A percentile compares a stretch with the other conserved stretches of the same genome.
phyloP scores from a whole-genome alignment of 2,113 vertebrate genomes.

The Drymodes brunneopygia region DNA sequence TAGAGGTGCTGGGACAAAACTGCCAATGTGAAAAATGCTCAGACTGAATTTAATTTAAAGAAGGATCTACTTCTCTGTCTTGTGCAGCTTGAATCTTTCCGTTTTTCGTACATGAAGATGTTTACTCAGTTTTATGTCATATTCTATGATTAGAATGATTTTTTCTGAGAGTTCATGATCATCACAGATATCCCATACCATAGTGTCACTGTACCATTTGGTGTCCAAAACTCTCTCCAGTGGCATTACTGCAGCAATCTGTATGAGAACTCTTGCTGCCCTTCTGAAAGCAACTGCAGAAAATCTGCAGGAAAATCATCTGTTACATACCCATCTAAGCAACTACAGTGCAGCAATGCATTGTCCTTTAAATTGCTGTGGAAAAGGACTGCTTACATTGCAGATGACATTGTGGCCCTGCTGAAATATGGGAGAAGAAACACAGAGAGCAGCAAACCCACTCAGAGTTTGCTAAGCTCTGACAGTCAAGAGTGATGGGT shows the following conservation, averaged over 20 bases:
- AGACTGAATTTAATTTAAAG: neutral
- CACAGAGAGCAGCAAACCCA: neutral
- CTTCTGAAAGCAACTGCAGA: neutral
- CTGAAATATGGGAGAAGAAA: neutral
- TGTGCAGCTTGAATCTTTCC: neutral
- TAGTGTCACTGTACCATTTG: neutral
- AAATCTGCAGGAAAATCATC: neutral
- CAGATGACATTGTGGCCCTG: neutral
- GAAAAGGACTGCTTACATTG: neutral
- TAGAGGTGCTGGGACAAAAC: neutral
- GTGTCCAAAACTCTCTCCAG: neutral
- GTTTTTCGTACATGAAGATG: neutral
- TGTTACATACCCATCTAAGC: neutral
- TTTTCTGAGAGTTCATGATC: neutral
- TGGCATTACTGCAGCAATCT: neutral
- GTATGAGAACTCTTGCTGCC: neutral
- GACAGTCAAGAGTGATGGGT: neutral
- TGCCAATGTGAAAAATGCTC: neutral
- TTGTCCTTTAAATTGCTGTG: rapidly evolving
- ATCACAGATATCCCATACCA: neutral
- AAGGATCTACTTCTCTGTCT: neutral
- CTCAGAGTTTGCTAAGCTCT: neutral
- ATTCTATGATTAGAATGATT: neutral
- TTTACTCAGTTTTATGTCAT: neutral
- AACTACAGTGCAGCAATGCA: neutral